Conservation (phyloP, 2,797 vertebrate genomes). For the Scolopax rusticola region DNA sequence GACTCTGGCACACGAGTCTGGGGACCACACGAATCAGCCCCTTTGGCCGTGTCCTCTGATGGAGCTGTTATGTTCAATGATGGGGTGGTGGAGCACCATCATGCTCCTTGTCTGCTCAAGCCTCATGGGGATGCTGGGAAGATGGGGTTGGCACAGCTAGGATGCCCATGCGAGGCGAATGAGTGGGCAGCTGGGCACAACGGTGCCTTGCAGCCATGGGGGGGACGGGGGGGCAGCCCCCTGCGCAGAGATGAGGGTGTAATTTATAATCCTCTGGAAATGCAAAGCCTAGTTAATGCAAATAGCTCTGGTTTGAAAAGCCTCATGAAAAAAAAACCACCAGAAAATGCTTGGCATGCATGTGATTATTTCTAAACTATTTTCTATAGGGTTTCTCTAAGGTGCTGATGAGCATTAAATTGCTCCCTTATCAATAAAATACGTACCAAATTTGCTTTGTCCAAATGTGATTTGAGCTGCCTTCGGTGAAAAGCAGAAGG, state of each 20-base stretch:
- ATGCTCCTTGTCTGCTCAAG: rapidly evolving
- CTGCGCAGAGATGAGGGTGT: not conserved
- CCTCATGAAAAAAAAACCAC: not conserved
- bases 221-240: not conserved
- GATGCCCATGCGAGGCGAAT: not conserved
- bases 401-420: not conserved
- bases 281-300: not conserved
- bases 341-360: not conserved
- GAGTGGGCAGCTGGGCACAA: not conserved
- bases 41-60: not conserved
- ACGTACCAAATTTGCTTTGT: not conserved
- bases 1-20: not conserved
- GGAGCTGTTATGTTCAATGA: rapidly evolving
- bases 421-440: not conserved
- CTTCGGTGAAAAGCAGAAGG: not conserved
- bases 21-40: not conserved
- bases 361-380: not conserved
- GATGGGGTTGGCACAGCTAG: not conserved
- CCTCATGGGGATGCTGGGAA: not conserved
- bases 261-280: not conserved
- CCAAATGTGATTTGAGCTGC: not conserved
- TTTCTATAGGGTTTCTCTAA: not conserved
- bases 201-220: rapidly evolving
- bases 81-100: not conserved
- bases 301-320: not conserved